phyloP scores from a whole-genome alignment of 2,888 invertebrate species.

The Rhimphoctona megacephalus region DNA sequence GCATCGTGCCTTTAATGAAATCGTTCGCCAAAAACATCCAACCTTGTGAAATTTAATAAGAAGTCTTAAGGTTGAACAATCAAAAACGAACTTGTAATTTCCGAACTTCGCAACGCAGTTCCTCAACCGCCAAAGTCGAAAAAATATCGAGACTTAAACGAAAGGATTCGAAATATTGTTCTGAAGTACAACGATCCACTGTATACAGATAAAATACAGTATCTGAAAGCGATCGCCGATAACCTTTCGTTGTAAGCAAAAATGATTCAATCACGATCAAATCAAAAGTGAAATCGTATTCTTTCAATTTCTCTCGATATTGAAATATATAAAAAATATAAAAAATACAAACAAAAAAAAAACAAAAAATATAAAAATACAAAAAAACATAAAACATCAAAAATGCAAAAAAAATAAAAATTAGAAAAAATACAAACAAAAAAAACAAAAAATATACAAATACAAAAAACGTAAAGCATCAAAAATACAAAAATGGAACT shows the following conservation, averaged over 20 bases:
- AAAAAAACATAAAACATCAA: no score
- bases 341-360: no score
- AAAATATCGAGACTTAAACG: slow-evolving; percentile 19
- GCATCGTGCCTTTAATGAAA: slow-evolving; percentile 34
- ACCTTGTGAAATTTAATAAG: slow-evolving; percentile 13
- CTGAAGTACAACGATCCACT: slow-evolving; percentile 18
- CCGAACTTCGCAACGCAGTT: slow-evolving; percentile 11
- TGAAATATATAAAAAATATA: no score
- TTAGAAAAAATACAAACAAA: no score
- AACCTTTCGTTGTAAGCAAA: slow-evolving; percentile 22
- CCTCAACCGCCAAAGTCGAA: slow-evolving; percentile 5
- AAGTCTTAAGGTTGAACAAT: slow-evolving; percentile 24
- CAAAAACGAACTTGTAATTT: no score
- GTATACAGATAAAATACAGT: slow-evolving; percentile 19
- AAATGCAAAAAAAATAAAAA: no score
- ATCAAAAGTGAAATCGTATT: no score
- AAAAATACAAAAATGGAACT: no score
- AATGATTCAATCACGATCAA: background rate
- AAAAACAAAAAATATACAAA: no score
- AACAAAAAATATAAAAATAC: no score
- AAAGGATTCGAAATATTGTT: slow-evolving; percentile 21
- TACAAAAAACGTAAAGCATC: no score
- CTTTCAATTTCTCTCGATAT: no score
- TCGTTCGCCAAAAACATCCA: slow-evolving; percentile 23
- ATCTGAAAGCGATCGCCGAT: slow-evolving; percentile 18